These are phyloP conservation scores for Limnephilus marmoratus DNA, from an alignment of 2,888 invertebrate genomes.

Conservation along the genomic window DNA sequence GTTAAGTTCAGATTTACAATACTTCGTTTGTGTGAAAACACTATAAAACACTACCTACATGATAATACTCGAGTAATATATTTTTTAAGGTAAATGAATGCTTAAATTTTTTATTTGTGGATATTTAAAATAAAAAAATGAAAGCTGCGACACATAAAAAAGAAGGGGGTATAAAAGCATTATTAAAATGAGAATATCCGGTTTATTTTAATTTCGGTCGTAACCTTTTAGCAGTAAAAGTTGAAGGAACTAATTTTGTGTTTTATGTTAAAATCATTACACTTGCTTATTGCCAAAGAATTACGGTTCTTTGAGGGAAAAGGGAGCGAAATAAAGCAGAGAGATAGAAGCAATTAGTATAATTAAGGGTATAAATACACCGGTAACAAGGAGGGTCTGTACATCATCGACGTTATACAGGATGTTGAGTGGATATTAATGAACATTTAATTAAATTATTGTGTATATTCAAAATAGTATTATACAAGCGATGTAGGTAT, in stretches of 20 bases:
- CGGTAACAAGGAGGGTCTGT: conserved; percentile 19
- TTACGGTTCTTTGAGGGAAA: conserved; percentile 41
- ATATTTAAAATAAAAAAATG: background rate
- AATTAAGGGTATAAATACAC: conserved; percentile 43
- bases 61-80: too few species aligned
- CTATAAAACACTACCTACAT: too few species aligned
- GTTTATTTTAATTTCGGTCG: background rate
- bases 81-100: too few species aligned
- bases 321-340: conserved; percentile 15
- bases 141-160: background rate
- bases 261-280: conserved; percentile 4
- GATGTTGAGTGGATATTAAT: background rate
- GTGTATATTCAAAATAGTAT: background rate
- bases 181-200: background rate
- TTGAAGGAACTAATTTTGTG: conserved; percentile 4
- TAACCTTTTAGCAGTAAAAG: background rate
- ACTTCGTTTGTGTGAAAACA: too few species aligned
- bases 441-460: background rate
- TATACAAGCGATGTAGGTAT: background rate
- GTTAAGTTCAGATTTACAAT: too few species aligned
- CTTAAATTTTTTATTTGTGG: too few species aligned
- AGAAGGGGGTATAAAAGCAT: background rate
- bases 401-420: conserved; percentile 14
- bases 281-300: conserved; percentile 19
- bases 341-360: conserved; percentile 46